Evolutionary conservation across 2,797 vertebrate species (phyloP), one percentile per base, ranked within the genome.

Genomic region (Malurus leucopterus): DNA sequence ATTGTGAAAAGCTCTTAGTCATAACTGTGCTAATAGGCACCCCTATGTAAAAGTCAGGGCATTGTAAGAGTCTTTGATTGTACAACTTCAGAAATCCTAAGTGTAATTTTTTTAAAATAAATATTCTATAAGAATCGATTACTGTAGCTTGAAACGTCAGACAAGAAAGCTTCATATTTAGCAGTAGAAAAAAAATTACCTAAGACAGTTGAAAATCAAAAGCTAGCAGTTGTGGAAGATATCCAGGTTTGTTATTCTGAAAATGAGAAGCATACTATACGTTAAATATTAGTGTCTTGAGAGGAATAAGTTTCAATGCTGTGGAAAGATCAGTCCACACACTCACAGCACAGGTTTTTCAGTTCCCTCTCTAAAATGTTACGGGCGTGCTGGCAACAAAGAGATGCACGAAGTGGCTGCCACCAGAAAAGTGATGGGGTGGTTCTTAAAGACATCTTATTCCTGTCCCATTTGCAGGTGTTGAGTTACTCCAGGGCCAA

Each of bases 1-100:
- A 96, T 63, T 64, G 57, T 87, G 87, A 76, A 70, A 91, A 75
- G n/a, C 41, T 53, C 46, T 86, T 64, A 81, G 53, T 30, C 15
- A 13, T 58, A 87, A 72, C 79, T 76, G 53, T 69, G 46, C 18
- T 87, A 83, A 85, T 62, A 86, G 43, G 41, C 14, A n/a, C 10
- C 29, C 32, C 36, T 67, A 13, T 73, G n/a, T 71, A 90, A 90
- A 89, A 73, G 34, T 70, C 27, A 17, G 20, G 38, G 49, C 49
- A 73, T 50, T 93, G 34, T 50, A 81, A 72, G 43, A 58, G 58
- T 61, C 53, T 19, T 55, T 27, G 15, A 43, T 57, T 71, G n/a
- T 51, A 46, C 46, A 84, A n/a, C 46, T 68, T 23, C 38, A 76
- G 67, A 89, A 91, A 81, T 64, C 32, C 23, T 53, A 71, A 64